Evolutionary conservation across 1,140 invertebrate species (phyloP).

Genomic region (Ephestia elutella): DNA sequence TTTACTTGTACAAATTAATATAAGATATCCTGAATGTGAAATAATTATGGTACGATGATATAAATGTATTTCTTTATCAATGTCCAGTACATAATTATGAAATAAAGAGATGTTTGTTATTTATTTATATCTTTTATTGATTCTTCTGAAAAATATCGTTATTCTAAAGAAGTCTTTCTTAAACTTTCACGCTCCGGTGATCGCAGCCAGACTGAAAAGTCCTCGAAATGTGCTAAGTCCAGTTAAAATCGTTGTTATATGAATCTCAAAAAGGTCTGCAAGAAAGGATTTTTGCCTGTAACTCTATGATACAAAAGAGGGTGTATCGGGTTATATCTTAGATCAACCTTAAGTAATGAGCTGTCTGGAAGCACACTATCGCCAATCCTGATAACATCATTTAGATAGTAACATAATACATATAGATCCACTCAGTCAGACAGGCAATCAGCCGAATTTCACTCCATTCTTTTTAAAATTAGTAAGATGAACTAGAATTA

Average conservation of each 20-base stretch:
- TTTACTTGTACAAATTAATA: slow-evolving; percentile 57
- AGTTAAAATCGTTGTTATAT: no score
- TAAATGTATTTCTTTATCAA: slow-evolving; percentile 70
- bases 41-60: slow-evolving; percentile 56
- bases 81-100: slow-evolving; percentile 68
- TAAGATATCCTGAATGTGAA: slow-evolving; percentile 53
- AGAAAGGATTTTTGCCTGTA: no score
- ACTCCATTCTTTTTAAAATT: no score
- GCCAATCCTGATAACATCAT: not conserved
- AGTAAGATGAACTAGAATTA: no score
- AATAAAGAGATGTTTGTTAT: slow-evolving; percentile 74
- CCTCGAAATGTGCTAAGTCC: no score
- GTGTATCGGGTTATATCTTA: slow-evolving; percentile 38
- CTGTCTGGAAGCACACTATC: slow-evolving; percentile 18
- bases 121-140: slow-evolving; percentile 41
- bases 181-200: no score
- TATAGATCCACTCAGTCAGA: not conserved
- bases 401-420: not conserved
- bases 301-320: not conserved
- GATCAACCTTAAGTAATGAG: slow-evolving; percentile 45
- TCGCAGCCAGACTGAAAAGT: no score
- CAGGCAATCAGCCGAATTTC: no score
- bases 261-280: no score
- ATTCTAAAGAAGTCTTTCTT: no score
- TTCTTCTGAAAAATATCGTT: not conserved